Percentiles rank a stretch among this genome's conserved stretches.
Evolutionary conservation across 2,888 invertebrate species (phyloP).

Genomic region (Synanthedon andrenaeformis): DNA sequence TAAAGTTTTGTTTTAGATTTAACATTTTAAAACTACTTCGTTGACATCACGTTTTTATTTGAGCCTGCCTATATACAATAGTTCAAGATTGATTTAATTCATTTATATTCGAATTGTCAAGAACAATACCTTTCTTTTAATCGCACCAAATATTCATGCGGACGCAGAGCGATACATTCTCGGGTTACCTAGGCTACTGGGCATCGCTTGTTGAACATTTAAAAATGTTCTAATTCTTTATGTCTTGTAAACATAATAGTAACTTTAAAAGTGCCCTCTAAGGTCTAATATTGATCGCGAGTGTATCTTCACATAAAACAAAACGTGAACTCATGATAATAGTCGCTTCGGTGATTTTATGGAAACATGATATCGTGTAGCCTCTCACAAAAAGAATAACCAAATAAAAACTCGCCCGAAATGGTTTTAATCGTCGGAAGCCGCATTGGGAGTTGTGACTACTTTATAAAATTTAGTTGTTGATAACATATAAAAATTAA

Average conservation of each 20-base stretch:
- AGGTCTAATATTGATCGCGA: constrained; percentile 14
- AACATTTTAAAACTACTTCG: no score
- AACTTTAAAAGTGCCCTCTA: constrained; percentile 12
- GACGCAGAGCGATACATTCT: constrained; percentile 63
- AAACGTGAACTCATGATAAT: constrained; percentile 43
- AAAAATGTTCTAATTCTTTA: constrained; percentile 12
- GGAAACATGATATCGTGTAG: constrained; percentile 67
- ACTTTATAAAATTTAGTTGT: constrained; percentile 16
- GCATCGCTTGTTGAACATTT: constrained; percentile 27
- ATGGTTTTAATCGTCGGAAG: constrained; percentile 68
- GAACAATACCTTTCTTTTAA: constrained; percentile 60
- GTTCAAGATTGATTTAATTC: no score
- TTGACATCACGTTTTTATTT: no score
- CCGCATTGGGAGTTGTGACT: constrained; percentile 35
- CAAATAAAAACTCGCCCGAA: constrained; percentile 53
- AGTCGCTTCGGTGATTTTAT: constrained; percentile 68
- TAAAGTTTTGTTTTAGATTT: no score
- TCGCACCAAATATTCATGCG: constrained; percentile 62
- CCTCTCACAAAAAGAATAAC: constrained; percentile 58
- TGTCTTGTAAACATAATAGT: constrained; percentile 7
- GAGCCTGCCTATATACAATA: no score
- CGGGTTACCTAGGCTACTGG: constrained; percentile 70
- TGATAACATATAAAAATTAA: no score
- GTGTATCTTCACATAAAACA: constrained; percentile 28
- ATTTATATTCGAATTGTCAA: constrained; percentile 11